Conservation (phyloP, 2,113 vertebrate species). For the Fregata magnificens region DNA sequence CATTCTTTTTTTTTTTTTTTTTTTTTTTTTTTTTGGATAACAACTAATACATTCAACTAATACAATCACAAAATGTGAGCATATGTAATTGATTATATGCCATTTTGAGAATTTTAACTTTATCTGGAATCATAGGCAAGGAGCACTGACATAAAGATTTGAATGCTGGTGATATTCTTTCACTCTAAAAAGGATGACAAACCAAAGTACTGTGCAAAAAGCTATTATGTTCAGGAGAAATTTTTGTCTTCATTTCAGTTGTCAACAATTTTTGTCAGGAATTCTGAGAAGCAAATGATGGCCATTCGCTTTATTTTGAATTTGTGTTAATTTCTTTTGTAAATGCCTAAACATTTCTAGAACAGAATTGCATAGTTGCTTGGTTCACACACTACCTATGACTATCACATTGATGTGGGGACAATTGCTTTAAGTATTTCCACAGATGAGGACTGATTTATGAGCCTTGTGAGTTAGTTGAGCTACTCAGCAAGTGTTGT, state of each 20-base stretch:
- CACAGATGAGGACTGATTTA: neutral
- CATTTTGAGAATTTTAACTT: neutral
- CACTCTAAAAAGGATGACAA: neutral
- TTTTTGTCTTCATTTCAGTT: neutral
- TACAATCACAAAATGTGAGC: neutral
- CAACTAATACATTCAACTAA: neutral
- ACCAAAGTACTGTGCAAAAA: neutral
- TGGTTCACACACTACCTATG: neutral
- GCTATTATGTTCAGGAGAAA: neutral
- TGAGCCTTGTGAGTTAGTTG: neutral
- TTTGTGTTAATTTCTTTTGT: neutral
- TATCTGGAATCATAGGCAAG: neutral
- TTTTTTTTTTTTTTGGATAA: neutral
- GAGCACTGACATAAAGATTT: neutral
- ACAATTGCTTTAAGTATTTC: neutral
- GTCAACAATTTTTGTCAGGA: neutral
- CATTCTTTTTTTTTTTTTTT: neutral
- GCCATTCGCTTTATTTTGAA: neutral
- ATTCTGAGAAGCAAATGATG: neutral
- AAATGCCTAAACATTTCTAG: neutral
- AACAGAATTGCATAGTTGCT: neutral
- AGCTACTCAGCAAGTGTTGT: neutral
- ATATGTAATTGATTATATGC: neutral
- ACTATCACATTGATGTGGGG: neutral
- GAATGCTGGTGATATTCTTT: neutral